Percentiles rank a stretch among this genome's conserved stretches.
Conservation (phyloP, 2,113 vertebrate species). For the Calyptommatus sinebrachiatus region DNA sequence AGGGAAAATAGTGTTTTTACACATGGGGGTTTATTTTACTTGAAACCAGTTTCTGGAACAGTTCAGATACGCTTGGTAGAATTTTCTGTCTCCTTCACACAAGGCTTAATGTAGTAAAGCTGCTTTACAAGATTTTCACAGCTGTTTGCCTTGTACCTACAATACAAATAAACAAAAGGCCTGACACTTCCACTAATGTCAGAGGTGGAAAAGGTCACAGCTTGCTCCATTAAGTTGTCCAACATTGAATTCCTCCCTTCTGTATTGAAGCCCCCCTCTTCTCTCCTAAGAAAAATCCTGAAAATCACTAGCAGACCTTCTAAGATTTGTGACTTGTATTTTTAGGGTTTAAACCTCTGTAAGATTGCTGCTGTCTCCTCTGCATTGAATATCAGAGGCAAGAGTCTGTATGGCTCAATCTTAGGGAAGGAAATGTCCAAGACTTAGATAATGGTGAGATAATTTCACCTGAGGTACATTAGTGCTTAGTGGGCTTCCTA, state of each 20-base stretch:
- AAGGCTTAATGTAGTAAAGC: slow-evolving; percentile 17
- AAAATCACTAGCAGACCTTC: not conserved
- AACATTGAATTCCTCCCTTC: not conserved
- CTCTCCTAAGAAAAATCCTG: not conserved
- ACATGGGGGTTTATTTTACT: not conserved
- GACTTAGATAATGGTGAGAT: not conserved
- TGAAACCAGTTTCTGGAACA: not conserved
- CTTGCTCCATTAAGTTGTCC: slow-evolving; percentile 32
- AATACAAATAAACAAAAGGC: slow-evolving; percentile 17
- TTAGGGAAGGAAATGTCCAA: not conserved
- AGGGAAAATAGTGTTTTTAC: not conserved
- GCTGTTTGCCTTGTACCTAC: not conserved
- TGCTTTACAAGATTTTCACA: slow-evolving; percentile 6
- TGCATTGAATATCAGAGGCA: not conserved
- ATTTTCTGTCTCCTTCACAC: not conserved
- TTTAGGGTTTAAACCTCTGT: not conserved
- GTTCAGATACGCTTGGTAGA: not conserved
- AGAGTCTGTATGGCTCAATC: not conserved
- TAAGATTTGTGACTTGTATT: not conserved
- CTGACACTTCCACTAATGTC: not conserved
- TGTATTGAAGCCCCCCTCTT: not conserved
- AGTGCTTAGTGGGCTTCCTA: not conserved
- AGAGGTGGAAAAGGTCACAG: slow-evolving; percentile 12
- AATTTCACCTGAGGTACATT: not conserved
- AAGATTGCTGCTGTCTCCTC: not conserved